Percentiles rank a stretch among this genome's conserved stretches.
Evolutionary conservation across 2,888 invertebrate genomes (phyloP).

Genomic region (Lordiphosa andalusiaca): DNA sequence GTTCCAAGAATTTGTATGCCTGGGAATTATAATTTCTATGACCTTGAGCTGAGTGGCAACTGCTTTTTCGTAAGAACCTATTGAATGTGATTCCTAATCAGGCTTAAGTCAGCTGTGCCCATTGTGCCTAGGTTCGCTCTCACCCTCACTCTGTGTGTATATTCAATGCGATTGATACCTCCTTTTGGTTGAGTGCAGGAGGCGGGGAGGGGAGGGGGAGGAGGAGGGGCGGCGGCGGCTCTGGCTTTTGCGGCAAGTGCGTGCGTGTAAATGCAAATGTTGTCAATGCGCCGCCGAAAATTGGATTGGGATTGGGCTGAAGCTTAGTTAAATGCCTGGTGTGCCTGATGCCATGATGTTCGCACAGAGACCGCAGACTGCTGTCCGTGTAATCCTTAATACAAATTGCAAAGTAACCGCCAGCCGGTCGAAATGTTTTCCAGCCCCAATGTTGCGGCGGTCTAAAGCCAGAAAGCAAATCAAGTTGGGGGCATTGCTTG

Average conservation of each 20-base stretch:
- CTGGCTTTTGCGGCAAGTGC: conserved; percentile 59
- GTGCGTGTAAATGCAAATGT: conserved; percentile 68
- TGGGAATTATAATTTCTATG: no score
- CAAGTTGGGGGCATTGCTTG: conserved; percentile 19
- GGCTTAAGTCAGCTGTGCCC: conserved; percentile 9
- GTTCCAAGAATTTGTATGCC: no score
- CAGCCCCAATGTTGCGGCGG: conserved; percentile 16
- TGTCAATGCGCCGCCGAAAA: conserved; percentile 66
- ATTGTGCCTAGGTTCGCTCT: conserved; percentile 26
- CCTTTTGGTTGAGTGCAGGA: no score
- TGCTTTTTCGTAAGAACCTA: no score
- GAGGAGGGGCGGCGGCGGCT: no score
- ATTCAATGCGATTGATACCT: no score
- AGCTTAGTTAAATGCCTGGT: conserved; percentile 53
- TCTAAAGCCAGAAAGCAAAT: conserved; percentile 59
- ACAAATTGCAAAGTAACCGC: conserved; percentile 78
- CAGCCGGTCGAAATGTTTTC: conserved; percentile 39
- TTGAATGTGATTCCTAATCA: no score
- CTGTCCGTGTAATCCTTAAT: conserved; percentile 56
- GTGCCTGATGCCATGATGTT: conserved; percentile 16
- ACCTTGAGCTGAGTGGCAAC: no score
- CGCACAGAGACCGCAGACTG: conserved; percentile 42
- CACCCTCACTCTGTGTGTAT: not conserved
- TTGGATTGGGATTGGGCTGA: conserved; percentile 47
- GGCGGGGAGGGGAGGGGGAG: no score